phyloP scores from a whole-genome alignment of 1,140 invertebrate genomes.

The Lordiphosa collinella region DNA sequence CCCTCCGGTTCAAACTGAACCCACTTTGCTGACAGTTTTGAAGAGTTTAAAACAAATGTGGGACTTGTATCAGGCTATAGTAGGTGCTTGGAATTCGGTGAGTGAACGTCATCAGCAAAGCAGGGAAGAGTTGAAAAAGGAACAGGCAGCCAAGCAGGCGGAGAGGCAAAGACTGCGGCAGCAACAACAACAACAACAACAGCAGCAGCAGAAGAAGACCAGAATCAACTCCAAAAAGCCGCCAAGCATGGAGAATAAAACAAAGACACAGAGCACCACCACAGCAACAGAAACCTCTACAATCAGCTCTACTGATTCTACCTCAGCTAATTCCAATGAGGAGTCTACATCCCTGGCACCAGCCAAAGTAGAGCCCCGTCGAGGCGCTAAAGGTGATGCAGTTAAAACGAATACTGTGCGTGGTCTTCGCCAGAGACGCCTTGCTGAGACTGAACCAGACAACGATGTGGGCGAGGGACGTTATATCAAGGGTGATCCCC shows the following conservation, averaged over 20 bases:
- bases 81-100: constrained; percentile 57
- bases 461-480: constrained; percentile 66
- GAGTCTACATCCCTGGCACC: constrained; percentile 1
- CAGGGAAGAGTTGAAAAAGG: constrained; percentile 41
- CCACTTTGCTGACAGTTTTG: constrained; percentile 53
- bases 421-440: constrained; percentile 53
- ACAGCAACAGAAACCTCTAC: constrained; percentile 25
- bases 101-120: constrained; percentile 58
- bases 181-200: constrained; percentile 29
- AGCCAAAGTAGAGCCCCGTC: constrained; percentile 19
- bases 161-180: constrained; percentile 55
- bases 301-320: constrained; percentile 14
- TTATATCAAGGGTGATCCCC: constrained; percentile 83
- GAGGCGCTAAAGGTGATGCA: constrained; percentile 24
- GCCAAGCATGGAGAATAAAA: constrained; percentile 40
- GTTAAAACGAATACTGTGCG: constrained; percentile 26
- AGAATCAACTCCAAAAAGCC: constrained; percentile 69
- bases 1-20: constrained; percentile 18
- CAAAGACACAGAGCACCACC: constrained; percentile 42
- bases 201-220: constrained; percentile 13
- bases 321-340: constrained; percentile 13
- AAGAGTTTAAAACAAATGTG: constrained; percentile 68
- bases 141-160: constrained; percentile 40
- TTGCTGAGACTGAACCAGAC: constrained; percentile 13
- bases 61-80: constrained; percentile 69